A percentile compares a stretch with the other conserved stretches of the same genome.
These are phyloP conservation scores for Microctenopoma stevenorrisi DNA, from an alignment of 2,797 vertebrate genomes.

Conservation along the genomic window DNA sequence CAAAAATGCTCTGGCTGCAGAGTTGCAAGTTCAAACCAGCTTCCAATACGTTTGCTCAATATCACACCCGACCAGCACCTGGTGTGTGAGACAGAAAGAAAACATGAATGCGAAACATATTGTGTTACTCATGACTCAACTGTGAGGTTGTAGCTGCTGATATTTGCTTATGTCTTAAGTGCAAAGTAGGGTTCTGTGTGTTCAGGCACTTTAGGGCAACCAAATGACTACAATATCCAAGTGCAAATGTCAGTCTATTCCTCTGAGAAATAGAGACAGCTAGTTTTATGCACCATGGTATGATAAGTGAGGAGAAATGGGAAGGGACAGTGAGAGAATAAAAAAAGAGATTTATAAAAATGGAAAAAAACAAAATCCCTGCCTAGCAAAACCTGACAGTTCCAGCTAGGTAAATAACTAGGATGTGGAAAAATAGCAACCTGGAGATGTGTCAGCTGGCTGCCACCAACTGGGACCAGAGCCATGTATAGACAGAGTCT, in stretches of 20 bases:
- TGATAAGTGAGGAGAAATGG: constrained; percentile 49
- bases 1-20: background rate
- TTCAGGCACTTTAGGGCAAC: constrained; percentile 62
- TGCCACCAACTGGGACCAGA: constrained; percentile 45
- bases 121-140: constrained; percentile 19
- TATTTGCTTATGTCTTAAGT: constrained; percentile 62
- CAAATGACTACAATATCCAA: constrained; percentile 75
- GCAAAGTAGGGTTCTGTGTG: constrained; percentile 58
- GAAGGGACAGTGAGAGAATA: constrained; percentile 4
- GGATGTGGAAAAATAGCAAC: constrained; percentile 51
- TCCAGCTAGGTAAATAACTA: constrained; percentile 67
- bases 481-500: constrained; percentile 48
- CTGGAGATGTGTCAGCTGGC: constrained; percentile 47
- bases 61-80: background rate
- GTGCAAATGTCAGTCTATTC: constrained; percentile 75
- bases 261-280: constrained; percentile 49
- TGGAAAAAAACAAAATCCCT: constrained; percentile 42
- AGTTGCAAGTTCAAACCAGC: background rate
- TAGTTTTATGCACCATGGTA: constrained; percentile 56
- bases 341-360: constrained; percentile 17
- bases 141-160: constrained; percentile 38
- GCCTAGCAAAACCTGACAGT: constrained; percentile 61
- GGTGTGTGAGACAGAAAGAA: background rate
- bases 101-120: constrained; percentile 25
- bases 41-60: background rate